A percentile compares a stretch with the other conserved stretches of the same genome.
phyloP scores from a whole-genome alignment of 37 sponge, comb jelly and placozoan species.

The Crambe crambe region DNA sequence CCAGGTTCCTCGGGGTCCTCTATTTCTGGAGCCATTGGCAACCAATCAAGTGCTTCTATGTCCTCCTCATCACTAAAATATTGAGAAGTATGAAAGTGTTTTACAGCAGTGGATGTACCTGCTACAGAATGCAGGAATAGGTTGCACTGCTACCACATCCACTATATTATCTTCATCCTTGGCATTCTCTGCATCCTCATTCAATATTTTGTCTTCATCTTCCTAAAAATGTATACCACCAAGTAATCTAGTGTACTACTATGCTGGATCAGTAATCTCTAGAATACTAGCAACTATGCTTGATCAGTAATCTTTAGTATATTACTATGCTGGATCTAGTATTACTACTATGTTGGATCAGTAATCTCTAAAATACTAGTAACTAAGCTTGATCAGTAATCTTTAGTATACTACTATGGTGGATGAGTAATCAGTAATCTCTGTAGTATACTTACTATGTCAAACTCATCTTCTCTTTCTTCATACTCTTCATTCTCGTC shows the following conservation, averaged over 20 bases:
- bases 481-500: constrained; percentile 98
- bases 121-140: constrained; percentile 93
- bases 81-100: background rate
- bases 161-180: constrained; percentile 60
- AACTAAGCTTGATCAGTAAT: background rate
- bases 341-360: background rate
- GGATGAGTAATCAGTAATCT: background rate
- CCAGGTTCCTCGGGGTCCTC: constrained; percentile 97
- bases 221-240: background rate
- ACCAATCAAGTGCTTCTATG: constrained; percentile 79
- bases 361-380: background rate
- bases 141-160: constrained; percentile 62
- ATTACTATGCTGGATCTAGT: background rate
- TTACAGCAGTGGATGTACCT: too few relatives aligned
- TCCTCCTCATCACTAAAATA: constrained; percentile 73
- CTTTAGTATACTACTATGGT: background rate
- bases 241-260: background rate
- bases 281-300: background rate
- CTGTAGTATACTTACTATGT: constrained; percentile 58
- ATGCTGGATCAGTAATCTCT: background rate
- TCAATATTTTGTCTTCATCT: constrained; percentile 22
- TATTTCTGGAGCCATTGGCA: constrained; percentile 94
- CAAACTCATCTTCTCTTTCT: constrained; percentile 96
- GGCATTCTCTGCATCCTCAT: background rate
- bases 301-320: background rate